Conservation (phyloP, 2,888 invertebrate genomes). For the Pediacus dermestoides region DNA sequence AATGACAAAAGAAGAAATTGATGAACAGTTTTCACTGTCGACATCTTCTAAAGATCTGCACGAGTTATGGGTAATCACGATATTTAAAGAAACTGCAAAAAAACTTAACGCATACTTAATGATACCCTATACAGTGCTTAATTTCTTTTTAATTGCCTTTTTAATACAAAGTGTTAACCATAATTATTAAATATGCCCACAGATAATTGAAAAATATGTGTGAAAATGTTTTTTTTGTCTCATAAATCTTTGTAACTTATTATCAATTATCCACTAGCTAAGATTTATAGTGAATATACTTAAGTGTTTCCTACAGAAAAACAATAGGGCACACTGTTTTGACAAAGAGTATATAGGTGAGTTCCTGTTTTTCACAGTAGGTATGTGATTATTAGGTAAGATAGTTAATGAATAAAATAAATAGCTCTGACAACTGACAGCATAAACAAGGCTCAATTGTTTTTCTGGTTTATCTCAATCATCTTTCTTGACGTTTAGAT, state of each 20-base stretch:
- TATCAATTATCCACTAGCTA: too few species aligned
- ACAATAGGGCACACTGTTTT: too few species aligned
- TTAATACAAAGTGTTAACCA: slow-evolving; percentile 11
- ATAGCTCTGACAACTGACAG: slow-evolving; percentile 11
- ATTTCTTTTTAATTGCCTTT: slow-evolving; percentile 17
- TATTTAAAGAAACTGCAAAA: slow-evolving; percentile 6
- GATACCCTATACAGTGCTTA: slow-evolving; percentile 14
- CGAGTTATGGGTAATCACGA: slow-evolving; percentile 17
- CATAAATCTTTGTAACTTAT: too few species aligned
- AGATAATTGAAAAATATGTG: too few species aligned
- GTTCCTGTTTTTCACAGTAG: too few species aligned
- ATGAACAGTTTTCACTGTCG: slow-evolving; percentile 25
- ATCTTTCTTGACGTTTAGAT: slow-evolving; percentile 16
- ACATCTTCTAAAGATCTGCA: slow-evolving; percentile 22
- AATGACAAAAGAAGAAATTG: slow-evolving; percentile 24
- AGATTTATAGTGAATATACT: too few species aligned
- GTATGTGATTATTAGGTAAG: too few species aligned
- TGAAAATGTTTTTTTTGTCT: too few species aligned
- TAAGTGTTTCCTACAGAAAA: too few species aligned
- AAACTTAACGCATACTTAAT: slow-evolving; percentile 11
- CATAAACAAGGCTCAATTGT: slow-evolving; percentile 14
- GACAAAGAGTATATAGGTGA: too few species aligned
- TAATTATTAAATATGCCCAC: slow-evolving; percentile 15
- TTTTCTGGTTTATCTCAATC: slow-evolving; percentile 17
- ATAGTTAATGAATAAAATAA: slow-evolving; percentile 3